phyloP scores from a whole-genome alignment of 2,797 vertebrate species.

The Oreochromis mossambicus region DNA sequence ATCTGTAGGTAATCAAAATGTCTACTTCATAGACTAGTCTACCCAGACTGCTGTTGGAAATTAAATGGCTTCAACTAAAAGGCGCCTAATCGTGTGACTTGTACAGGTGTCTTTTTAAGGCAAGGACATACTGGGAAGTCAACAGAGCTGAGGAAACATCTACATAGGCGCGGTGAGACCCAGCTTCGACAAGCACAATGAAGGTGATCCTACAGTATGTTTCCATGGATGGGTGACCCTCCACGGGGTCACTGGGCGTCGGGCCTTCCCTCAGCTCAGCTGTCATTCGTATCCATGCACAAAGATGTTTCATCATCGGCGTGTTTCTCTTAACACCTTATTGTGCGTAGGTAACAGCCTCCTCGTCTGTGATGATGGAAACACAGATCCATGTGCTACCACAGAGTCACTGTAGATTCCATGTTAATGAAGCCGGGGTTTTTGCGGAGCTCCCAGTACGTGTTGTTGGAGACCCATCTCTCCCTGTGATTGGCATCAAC shows the following conservation, averaged over 20 bases:
- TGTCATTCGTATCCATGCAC: conserved; percentile 37
- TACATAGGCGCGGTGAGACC: conserved; percentile 48
- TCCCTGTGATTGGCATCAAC: conserved; percentile 92
- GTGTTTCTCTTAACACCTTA: conserved; percentile 37
- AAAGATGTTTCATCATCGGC: not conserved
- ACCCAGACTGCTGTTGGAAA: conserved; percentile 63
- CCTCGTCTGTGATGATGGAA: conserved; percentile 64
- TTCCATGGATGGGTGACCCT: conserved; percentile 42
- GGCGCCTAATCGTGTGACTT: conserved; percentile 55
- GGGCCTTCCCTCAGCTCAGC: conserved; percentile 26
- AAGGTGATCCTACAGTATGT: conserved; percentile 55
- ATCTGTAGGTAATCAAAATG: conserved; percentile 64
- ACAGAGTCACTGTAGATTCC: conserved; percentile 82
- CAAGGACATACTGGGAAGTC: conserved; percentile 75
- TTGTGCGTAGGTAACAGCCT: conserved; percentile 77
- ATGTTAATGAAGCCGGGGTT: conserved; percentile 96
- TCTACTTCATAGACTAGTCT: conserved; percentile 63
- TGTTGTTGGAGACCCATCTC: conserved; percentile 95
- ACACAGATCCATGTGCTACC: conserved; percentile 82
- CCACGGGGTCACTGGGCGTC: not conserved
- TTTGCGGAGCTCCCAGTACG: conserved; percentile 96
- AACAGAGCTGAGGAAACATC: conserved; percentile 63
- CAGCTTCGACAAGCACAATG: conserved; percentile 60
- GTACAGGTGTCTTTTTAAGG: conserved; percentile 76
- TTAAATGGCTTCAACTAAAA: conserved; percentile 64